phyloP scores from a whole-genome alignment of 1,140 invertebrate species.

The Telenomus remus region DNA sequence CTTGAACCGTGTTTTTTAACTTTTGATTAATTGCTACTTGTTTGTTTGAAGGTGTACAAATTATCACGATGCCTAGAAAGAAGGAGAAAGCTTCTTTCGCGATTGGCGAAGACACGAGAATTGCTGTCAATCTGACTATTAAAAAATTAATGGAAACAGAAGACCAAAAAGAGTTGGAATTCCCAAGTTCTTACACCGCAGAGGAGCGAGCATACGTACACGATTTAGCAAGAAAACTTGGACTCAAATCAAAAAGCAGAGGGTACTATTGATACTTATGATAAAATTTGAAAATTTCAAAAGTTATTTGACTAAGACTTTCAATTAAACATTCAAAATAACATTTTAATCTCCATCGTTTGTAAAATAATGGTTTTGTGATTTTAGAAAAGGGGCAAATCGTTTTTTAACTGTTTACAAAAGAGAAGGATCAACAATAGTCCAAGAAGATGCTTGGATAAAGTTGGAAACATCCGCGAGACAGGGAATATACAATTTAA shows the following conservation, averaged over 20 bases:
- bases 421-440: conserved; percentile 81
- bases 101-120: conserved; percentile 79
- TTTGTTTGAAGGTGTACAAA: neutral
- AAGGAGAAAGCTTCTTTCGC: conserved; percentile 49
- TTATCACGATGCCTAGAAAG: conserved; percentile 62
- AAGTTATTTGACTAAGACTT: too few relatives aligned
- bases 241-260: conserved; percentile 84
- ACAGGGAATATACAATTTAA: conserved; percentile 77
- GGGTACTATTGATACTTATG: too few relatives aligned
- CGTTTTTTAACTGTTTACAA: conserved; percentile 85
- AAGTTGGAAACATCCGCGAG: conserved; percentile 80
- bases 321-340: too few relatives aligned
- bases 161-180: conserved; percentile 80
- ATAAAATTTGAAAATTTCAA: too few relatives aligned
- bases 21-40: neutral
- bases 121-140: conserved; percentile 79
- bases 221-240: conserved; percentile 78
- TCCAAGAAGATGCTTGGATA: conserved; percentile 82
- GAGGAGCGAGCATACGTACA: conserved; percentile 88
- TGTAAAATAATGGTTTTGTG: too few relatives aligned
- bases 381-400: conserved; percentile 79
- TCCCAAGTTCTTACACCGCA: conserved; percentile 84
- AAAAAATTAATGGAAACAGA: conserved; percentile 85
- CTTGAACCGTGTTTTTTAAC: too few relatives aligned
- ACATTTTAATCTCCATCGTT: too few relatives aligned